Conservation (phyloP, 2,888 invertebrate species). For the Pollenia griseotomentosa region DNA sequence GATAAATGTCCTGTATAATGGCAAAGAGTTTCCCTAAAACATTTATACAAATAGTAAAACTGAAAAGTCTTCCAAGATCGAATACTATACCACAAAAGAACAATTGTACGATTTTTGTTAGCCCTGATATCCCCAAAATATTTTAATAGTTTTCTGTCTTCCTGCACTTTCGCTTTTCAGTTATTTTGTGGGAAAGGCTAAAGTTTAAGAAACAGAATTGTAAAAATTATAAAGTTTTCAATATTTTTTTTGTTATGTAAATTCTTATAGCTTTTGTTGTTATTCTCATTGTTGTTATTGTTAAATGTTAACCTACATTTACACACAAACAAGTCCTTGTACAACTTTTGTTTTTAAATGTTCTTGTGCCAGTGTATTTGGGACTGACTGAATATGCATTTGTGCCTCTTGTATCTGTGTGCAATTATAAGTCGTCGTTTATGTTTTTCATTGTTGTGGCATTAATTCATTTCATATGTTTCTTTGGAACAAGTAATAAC, state of each 20-base stretch:
- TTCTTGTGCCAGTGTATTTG: background rate
- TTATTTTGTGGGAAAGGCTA: background rate
- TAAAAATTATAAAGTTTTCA: conserved; percentile 6
- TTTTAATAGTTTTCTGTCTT: no score
- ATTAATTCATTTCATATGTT: conserved; percentile 59
- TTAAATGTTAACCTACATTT: conserved; percentile 66
- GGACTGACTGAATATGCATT: background rate
- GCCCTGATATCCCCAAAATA: no score
- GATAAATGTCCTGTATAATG: no score
- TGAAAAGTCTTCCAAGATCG: no score
- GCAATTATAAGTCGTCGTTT: conserved; percentile 11
- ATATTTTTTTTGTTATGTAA: conserved; percentile 55
- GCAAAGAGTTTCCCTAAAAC: no score
- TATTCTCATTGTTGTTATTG: conserved; percentile 45
- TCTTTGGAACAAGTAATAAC: conserved; percentile 26
- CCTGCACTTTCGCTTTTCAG: no score
- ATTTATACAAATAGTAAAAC: no score
- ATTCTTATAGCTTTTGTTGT: conserved; percentile 38
- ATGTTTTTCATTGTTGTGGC: conserved; percentile 44
- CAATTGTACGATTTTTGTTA: no score
- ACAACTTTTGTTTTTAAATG: conserved; percentile 6
- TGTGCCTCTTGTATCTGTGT: background rate
- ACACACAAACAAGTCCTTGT: conserved; percentile 45
- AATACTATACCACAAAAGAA: no score
- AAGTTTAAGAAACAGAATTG: background rate